Percentiles rank a stretch among this genome's conserved stretches.
phyloP scores from a whole-genome alignment of 1,140 invertebrate genomes.

The Drosophila micromelanica region DNA sequence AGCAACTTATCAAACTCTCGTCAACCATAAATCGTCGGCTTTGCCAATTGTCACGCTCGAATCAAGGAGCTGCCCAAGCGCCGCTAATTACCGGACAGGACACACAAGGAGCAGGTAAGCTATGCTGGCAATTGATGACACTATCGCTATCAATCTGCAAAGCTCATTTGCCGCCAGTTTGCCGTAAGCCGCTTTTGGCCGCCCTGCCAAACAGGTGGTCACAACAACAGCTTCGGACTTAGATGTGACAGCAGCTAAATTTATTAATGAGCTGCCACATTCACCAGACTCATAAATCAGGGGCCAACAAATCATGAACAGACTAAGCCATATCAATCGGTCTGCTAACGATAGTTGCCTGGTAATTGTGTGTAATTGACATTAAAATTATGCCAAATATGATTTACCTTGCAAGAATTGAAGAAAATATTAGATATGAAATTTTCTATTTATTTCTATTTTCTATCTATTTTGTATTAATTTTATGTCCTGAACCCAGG shows the following conservation, averaged over 20 bases:
- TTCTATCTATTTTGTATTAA: too few relatives aligned
- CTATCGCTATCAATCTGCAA: conserved; percentile 20
- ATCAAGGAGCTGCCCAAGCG: conserved; percentile 32
- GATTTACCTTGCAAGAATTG: too few relatives aligned
- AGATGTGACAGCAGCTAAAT: conserved; percentile 28
- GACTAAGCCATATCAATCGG: conserved; percentile 31
- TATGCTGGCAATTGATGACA: conserved; percentile 46
- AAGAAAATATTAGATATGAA: too few relatives aligned
- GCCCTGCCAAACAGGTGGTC: conserved; percentile 17
- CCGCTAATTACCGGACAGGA: conserved; percentile 61
- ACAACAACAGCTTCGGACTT: conserved; percentile 31
- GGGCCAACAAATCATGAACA: conserved; percentile 42
- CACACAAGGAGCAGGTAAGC: conserved; percentile 5
- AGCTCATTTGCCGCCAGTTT: not conserved
- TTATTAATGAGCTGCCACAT: conserved; percentile 59
- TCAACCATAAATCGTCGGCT: conserved; percentile 55
- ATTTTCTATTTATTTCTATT: too few relatives aligned
- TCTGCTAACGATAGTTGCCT: conserved; percentile 31
- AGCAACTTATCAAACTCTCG: conserved; percentile 33
- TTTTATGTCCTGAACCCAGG: too few relatives aligned
- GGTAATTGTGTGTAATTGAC: conserved; percentile 22
- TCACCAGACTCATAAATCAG: conserved; percentile 58
- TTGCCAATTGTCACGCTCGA: conserved; percentile 52
- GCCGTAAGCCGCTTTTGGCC: conserved; percentile 2
- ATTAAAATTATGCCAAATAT: not conserved